These are phyloP conservation scores for Xestia rhomboidea DNA, from an alignment of 2,888 invertebrate species.

Conservation along the genomic window DNA sequence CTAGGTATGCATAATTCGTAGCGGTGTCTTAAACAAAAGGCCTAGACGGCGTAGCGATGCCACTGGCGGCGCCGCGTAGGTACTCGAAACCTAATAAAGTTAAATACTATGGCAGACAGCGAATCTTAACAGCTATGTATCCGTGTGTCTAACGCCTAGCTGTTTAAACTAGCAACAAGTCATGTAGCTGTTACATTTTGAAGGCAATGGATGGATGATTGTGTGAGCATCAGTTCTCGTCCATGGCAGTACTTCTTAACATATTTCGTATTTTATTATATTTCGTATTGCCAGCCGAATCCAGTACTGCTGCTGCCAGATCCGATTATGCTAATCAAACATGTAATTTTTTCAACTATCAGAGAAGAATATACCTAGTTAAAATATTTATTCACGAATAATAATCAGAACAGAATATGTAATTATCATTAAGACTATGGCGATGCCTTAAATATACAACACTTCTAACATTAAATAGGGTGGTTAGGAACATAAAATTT, in stretches of 20 bases:
- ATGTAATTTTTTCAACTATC: neutral
- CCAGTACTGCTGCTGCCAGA: neutral
- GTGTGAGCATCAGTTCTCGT: neutral
- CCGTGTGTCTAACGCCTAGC: conserved; percentile 20
- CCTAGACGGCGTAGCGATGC: neutral
- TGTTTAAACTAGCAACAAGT: conserved; percentile 12
- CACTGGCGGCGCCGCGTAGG: neutral
- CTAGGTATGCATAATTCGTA: neutral
- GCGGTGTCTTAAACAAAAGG: neutral
- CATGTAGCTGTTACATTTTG: neutral
- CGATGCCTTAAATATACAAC: neutral
- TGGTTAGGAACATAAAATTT: neutral
- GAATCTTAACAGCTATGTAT: neutral
- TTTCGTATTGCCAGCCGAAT: neutral
- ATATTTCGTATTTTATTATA: neutral
- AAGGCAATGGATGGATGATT: neutral
- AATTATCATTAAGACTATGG: neutral
- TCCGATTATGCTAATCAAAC: neutral
- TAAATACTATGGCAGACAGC: neutral
- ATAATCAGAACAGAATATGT: neutral
- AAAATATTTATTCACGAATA: neutral
- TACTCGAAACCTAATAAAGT: neutral
- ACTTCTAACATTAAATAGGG: neutral
- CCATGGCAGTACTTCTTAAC: neutral
- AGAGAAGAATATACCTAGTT: neutral